phyloP scores from a whole-genome alignment of 2,113 vertebrate species.

The Vanacampus margaritifer region DNA sequence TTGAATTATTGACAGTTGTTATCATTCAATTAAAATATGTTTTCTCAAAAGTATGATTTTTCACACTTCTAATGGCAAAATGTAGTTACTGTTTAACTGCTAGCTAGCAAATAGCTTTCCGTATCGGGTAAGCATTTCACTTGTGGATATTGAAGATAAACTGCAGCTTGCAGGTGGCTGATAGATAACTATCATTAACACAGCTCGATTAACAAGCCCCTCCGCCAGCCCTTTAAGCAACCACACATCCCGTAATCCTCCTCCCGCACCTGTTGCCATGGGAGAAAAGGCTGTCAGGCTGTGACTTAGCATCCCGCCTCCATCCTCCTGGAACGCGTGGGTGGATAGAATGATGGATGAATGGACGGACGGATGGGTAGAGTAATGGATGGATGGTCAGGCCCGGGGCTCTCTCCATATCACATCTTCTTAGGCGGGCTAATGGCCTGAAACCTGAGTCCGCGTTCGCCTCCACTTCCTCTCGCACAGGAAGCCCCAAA shows the following conservation, averaged over 20 bases:
- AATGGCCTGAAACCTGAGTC: slow-evolving; percentile 72
- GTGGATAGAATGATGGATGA: neutral
- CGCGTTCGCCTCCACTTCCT: neutral
- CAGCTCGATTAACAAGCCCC: neutral
- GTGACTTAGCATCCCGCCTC: slow-evolving; percentile 26
- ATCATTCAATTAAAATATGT: no score
- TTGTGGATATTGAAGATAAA: neutral
- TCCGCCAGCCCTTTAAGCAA: neutral
- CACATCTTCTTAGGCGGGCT: slow-evolving; percentile 49
- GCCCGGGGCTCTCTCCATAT: slow-evolving; percentile 39
- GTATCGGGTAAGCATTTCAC: neutral
- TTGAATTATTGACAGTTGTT: no score
- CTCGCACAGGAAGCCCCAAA: neutral
- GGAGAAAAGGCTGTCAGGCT: slow-evolving; percentile 33
- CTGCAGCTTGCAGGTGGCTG: neutral
- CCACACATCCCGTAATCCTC: neutral
- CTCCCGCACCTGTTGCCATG: slow-evolving; percentile 1
- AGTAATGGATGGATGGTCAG: slow-evolving; percentile 56
- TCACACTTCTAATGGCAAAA: no score
- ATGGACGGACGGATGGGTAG: slow-evolving; percentile 25
- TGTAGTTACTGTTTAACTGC: no score
- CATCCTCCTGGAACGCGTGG: neutral
- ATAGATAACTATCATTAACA: neutral
- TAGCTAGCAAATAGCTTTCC: neutral
- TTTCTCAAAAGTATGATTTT: no score